Percentiles rank a stretch among this genome's conserved stretches.
Evolutionary conservation across 2,888 invertebrate genomes (phyloP).

Genomic region (Argyresthia goedartella): DNA sequence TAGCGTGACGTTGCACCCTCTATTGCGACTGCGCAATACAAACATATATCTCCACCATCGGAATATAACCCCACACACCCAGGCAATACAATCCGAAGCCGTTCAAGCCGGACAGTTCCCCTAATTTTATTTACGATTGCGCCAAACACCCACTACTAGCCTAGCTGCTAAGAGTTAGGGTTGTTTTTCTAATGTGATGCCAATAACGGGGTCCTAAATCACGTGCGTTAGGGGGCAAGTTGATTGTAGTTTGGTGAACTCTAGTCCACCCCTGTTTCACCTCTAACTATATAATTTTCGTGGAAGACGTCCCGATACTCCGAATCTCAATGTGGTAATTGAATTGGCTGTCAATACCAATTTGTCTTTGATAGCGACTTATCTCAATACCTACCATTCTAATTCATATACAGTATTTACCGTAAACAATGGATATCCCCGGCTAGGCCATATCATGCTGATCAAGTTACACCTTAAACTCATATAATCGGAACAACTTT

Average conservation of each 20-base stretch:
- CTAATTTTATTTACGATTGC: conserved; percentile 13
- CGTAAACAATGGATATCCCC: too few relatives aligned
- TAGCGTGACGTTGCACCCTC: conserved; percentile 52
- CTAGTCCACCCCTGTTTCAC: conserved; percentile 29
- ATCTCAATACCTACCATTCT: too few relatives aligned
- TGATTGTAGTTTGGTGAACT: conserved; percentile 57
- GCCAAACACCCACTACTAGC: neutral
- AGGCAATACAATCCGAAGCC: conserved; percentile 39
- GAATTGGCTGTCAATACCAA: too few relatives aligned
- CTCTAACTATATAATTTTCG: too few relatives aligned
- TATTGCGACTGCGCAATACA: conserved; percentile 48
- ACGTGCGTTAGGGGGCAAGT: conserved; percentile 49
- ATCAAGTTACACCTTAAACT: too few relatives aligned
- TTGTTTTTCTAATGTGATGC: neutral
- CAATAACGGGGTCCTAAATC: conserved; percentile 20
- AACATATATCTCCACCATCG: conserved; percentile 22
- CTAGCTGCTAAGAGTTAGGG: neutral
- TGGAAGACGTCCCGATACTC: too few relatives aligned
- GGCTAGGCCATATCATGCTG: too few relatives aligned
- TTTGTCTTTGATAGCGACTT: too few relatives aligned
- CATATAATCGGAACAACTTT: too few relatives aligned
- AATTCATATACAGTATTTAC: too few relatives aligned
- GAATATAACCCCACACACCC: conserved; percentile 44
- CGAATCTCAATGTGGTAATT: too few relatives aligned
- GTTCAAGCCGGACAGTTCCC: conserved; percentile 15